Evolutionary conservation across 2,888 invertebrate species (phyloP).

Genomic region (Nomada hirtipes): DNA sequence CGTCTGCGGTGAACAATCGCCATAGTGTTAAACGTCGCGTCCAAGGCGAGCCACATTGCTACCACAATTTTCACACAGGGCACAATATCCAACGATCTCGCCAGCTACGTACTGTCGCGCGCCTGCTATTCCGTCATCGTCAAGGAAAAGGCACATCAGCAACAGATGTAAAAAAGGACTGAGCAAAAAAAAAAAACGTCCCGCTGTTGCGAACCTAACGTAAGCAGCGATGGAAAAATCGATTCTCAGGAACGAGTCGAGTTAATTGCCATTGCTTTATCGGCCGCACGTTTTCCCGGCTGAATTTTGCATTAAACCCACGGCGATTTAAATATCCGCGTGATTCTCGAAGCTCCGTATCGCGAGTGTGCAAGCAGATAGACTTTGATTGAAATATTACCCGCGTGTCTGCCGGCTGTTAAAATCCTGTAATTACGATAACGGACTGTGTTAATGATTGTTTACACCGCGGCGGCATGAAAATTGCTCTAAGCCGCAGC

Average conservation of each 20-base stretch:
- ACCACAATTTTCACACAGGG: slow-evolving; percentile 11
- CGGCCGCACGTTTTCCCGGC: slow-evolving; percentile 17
- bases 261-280: slow-evolving; percentile 40
- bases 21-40: slow-evolving; percentile 4
- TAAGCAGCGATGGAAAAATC: slow-evolving; percentile 26
- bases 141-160: not conserved
- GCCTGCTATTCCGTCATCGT: slow-evolving; percentile 21
- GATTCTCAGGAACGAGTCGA: slow-evolving; percentile 22
- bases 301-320: slow-evolving; percentile 36
- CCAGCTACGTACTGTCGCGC: not conserved
- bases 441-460: slow-evolving; percentile 72
- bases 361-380: slow-evolving; percentile 33
- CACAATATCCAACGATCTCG: not conserved
- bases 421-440: slow-evolving; percentile 69
- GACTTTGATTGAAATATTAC: slow-evolving; percentile 71
- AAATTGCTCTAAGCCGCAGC: slow-evolving; percentile 60
- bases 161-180: not conserved
- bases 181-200: slow-evolving; percentile 1
- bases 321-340: slow-evolving; percentile 30
- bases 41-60: slow-evolving; percentile 28
- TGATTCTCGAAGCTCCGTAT: not conserved
- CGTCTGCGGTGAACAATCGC: slow-evolving; percentile 14
- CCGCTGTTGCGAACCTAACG: slow-evolving; percentile 12
- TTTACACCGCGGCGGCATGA: slow-evolving; percentile 57
- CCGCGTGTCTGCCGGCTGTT: slow-evolving; percentile 26